These are phyloP conservation scores for Dichetophora obliterata DNA, from an alignment of 2,888 invertebrate species.

Conservation along the genomic window DNA sequence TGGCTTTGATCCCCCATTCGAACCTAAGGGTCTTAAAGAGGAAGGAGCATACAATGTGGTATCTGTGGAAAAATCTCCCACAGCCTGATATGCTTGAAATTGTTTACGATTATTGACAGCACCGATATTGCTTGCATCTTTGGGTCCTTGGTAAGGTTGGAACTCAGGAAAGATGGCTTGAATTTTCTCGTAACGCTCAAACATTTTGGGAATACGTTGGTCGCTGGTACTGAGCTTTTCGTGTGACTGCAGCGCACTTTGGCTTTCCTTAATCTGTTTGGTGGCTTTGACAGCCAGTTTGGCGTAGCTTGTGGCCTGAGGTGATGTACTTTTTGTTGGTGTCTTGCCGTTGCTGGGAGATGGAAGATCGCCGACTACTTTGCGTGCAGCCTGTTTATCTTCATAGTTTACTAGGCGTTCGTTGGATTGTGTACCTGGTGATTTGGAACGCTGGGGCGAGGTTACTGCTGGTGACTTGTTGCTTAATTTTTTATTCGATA, in stretches of 20 bases:
- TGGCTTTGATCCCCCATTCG: constrained; percentile 56
- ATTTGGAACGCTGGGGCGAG: constrained; percentile 49
- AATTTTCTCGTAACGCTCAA: constrained; percentile 82
- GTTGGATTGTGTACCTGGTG: constrained; percentile 49
- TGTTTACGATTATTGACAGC: constrained; percentile 47
- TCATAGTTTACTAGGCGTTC: constrained; percentile 51
- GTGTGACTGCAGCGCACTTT: constrained; percentile 20
- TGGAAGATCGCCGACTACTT: constrained; percentile 59
- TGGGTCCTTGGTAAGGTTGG: constrained; percentile 70
- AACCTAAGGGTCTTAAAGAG: not conserved
- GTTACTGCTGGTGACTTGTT: constrained; percentile 28
- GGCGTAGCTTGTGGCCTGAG: constrained; percentile 52
- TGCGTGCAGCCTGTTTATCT: constrained; percentile 57
- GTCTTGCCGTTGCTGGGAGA: constrained; percentile 6
- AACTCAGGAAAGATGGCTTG: constrained; percentile 83
- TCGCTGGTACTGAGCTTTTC: constrained; percentile 52
- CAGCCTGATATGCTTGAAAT: constrained; percentile 49
- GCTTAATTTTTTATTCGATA: constrained; percentile 57
- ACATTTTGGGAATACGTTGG: constrained; percentile 77
- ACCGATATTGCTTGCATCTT: constrained; percentile 55
- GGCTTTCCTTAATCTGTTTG: constrained; percentile 67
- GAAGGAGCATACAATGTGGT: not conserved
- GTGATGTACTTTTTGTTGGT: not conserved
- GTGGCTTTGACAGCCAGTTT: constrained; percentile 66
- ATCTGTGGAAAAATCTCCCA: not conserved